A percentile compares a stretch with the other conserved stretches of the same genome.
phyloP scores from a whole-genome alignment of 2,113 vertebrate genomes.

The Atlantisia rogersi region DNA sequence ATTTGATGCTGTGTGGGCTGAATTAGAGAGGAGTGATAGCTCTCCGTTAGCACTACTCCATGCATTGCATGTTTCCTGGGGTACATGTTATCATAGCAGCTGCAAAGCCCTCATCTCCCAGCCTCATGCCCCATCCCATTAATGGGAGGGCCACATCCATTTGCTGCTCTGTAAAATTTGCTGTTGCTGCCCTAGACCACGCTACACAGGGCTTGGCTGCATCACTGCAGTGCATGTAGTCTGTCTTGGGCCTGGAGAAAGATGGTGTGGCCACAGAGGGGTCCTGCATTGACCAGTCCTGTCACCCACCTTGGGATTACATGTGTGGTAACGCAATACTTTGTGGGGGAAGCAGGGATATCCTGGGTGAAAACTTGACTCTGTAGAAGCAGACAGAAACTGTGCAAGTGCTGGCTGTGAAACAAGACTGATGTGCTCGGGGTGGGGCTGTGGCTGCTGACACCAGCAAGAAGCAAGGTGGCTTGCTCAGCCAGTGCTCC shows the following conservation, averaged over 20 bases:
- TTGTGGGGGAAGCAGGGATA: not conserved
- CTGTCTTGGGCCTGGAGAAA: not conserved
- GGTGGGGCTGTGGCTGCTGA: not conserved
- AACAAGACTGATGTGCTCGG: not conserved
- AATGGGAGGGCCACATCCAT: not conserved
- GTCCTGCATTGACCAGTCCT: not conserved
- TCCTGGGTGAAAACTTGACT: not conserved
- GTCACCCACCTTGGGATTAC: not conserved
- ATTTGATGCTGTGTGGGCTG: not conserved
- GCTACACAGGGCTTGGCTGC: rapidly evolving
- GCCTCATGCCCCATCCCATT: not conserved
- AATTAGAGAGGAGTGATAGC: not conserved
- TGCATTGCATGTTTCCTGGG: not conserved
- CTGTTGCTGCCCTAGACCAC: not conserved
- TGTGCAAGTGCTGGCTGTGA: not conserved
- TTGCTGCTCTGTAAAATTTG: not conserved
- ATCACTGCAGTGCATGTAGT: not conserved
- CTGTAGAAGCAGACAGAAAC: not conserved
- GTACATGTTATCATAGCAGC: not conserved
- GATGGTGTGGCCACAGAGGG: not conserved
- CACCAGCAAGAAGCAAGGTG: not conserved
- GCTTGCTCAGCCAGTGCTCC: not conserved
- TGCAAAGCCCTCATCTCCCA: not conserved
- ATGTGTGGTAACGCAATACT: not conserved
- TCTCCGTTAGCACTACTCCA: not conserved